phyloP scores from a whole-genome alignment of 2,888 invertebrate species.

The Papilio elwesi region DNA sequence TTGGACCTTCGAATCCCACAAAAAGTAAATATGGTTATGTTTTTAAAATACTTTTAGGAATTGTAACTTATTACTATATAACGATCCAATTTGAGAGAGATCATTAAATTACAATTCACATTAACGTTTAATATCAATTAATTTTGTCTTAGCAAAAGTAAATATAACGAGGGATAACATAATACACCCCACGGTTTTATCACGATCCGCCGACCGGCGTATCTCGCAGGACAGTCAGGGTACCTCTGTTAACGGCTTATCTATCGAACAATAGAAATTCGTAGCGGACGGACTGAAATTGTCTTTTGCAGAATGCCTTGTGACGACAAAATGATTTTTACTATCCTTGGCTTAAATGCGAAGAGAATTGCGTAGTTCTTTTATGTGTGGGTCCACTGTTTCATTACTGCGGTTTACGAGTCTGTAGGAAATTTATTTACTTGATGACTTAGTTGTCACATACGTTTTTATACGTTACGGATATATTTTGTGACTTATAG shows the following conservation, averaged over 20 bases:
- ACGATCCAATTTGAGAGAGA: no score
- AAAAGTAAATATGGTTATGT: no score
- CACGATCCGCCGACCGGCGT: constrained; percentile 42
- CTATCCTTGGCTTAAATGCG: constrained; percentile 19
- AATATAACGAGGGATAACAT: constrained; percentile 26
- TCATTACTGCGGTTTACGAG: constrained; percentile 11
- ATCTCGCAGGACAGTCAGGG: constrained; percentile 45
- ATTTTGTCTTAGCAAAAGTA: neutral
- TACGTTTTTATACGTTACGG: neutral
- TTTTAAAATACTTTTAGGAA: no score
- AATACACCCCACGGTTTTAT: constrained; percentile 44
- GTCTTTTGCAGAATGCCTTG: constrained; percentile 24
- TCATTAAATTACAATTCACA: no score
- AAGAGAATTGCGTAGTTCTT: constrained; percentile 1
- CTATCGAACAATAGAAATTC: constrained; percentile 48
- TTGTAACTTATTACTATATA: no score
- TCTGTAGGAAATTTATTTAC: neutral
- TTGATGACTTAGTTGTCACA: constrained; percentile 2
- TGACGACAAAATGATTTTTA: constrained; percentile 27
- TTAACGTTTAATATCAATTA: neutral
- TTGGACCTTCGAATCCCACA: no score
- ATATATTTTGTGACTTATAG: neutral
- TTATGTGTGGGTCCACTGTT: constrained; percentile 2
- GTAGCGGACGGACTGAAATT: constrained; percentile 36
- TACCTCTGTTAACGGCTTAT: constrained; percentile 50